Evolutionary conservation across 2,888 invertebrate genomes (phyloP).

Genomic region (Aethes cnicana): DNA sequence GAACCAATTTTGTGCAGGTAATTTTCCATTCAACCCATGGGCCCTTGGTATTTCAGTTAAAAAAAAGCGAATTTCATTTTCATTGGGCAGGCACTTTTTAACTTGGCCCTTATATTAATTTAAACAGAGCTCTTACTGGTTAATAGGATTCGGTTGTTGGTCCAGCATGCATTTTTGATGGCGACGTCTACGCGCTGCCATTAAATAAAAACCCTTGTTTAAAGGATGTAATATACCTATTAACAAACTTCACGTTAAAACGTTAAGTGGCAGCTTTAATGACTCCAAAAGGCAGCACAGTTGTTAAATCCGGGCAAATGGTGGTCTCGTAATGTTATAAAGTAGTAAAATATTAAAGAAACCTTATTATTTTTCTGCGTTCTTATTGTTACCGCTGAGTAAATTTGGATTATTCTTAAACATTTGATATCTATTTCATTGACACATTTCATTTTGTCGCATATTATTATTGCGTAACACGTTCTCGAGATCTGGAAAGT

Average conservation of each 20-base stretch:
- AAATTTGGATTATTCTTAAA: too few relatives aligned
- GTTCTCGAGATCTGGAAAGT: neutral
- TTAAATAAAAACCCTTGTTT: slow-evolving; percentile 27
- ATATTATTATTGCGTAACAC: neutral
- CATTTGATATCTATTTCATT: too few relatives aligned
- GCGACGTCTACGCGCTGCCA: slow-evolving; percentile 9
- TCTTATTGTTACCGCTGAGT: neutral
- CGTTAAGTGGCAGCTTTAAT: slow-evolving; percentile 20
- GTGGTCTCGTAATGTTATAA: neutral
- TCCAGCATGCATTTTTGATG: neutral
- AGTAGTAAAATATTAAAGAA: neutral
- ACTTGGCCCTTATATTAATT: neutral
- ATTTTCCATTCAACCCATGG: neutral
- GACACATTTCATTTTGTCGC: too few relatives aligned
- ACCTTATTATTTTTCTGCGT: neutral
- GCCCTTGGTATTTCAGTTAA: neutral
- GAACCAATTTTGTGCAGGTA: too few relatives aligned
- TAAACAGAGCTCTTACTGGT: neutral
- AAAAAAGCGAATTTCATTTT: neutral
- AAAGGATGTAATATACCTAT: slow-evolving; percentile 25
- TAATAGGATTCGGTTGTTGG: neutral
- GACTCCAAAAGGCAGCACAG: slow-evolving; percentile 22
- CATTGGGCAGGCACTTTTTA: neutral
- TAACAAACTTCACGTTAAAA: slow-evolving; percentile 22
- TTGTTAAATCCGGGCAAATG: slow-evolving; percentile 22